Evolutionary conservation across 2,113 vertebrate genomes (phyloP).

Genomic region (Mobula hypostoma): DNA sequence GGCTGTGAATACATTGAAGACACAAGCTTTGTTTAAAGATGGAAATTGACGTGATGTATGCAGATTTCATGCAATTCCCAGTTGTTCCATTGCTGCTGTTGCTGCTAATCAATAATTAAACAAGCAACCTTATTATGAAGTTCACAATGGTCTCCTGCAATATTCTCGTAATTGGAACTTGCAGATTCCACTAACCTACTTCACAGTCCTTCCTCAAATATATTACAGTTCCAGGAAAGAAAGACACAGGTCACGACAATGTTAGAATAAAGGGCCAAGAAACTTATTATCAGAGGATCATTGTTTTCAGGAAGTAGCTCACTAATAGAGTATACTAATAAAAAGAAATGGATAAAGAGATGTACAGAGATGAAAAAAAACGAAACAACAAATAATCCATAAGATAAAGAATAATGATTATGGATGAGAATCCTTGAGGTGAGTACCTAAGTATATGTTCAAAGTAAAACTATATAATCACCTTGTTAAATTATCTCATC

Average conservation of each 20-base stretch:
- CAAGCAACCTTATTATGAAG: too few species aligned
- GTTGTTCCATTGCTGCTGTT: too few species aligned
- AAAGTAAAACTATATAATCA: too few species aligned
- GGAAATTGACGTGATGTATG: too few species aligned
- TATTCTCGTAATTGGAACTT: too few species aligned
- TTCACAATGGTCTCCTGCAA: too few species aligned
- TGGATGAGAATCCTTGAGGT: background rate
- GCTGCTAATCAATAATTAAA: too few species aligned
- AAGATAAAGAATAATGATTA: background rate
- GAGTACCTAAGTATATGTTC: background rate
- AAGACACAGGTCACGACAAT: background rate
- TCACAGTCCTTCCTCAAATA: too few species aligned
- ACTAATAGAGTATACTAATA: background rate
- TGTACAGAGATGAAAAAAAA: background rate
- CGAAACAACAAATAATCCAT: background rate
- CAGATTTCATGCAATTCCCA: too few species aligned
- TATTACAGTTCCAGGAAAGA: background rate
- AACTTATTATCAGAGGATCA: background rate
- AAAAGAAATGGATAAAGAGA: background rate
- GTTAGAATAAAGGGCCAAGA: background rate
- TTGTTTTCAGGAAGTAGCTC: background rate
- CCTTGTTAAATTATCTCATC: background rate
- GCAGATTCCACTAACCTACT: too few species aligned
- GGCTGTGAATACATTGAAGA: too few species aligned
- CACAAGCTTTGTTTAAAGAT: too few species aligned